A percentile compares a stretch with the other conserved stretches of the same genome.
Conservation (phyloP, 2,797 vertebrate genomes). For the Lutra lutra region DNA sequence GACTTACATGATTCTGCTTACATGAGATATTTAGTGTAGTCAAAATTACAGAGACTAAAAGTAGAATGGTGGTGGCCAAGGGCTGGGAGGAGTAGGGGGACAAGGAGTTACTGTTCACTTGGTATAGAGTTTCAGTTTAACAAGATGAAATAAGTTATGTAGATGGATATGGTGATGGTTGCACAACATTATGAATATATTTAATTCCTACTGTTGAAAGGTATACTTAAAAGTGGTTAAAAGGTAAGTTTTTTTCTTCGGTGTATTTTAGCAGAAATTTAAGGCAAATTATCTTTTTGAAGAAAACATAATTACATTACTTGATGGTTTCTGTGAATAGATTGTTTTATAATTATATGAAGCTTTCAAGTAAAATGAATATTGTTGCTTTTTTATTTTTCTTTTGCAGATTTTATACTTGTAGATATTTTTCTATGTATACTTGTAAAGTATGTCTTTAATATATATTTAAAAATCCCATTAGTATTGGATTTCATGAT, state of each 20-base stretch:
- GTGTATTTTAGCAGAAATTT: background rate
- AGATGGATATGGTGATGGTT: background rate
- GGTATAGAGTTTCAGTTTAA: background rate
- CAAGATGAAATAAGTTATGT: background rate
- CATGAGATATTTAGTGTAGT: background rate
- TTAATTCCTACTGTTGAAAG: background rate
- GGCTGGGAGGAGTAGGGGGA: background rate
- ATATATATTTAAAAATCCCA: background rate
- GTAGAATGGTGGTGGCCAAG: background rate
- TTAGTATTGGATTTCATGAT: background rate
- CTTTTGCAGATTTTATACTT: background rate
- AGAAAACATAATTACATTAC: background rate
- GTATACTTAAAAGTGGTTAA: background rate
- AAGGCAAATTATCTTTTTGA: background rate
- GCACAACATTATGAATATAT: background rate
- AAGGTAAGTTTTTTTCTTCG: background rate
- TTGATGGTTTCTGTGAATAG: background rate
- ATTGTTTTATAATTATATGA: constrained; percentile 7
- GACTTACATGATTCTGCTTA: background rate
- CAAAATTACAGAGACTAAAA: background rate
- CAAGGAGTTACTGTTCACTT: background rate
- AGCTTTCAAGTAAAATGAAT: constrained; percentile 8
- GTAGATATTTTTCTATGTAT: background rate
- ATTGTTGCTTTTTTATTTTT: constrained; percentile 17
- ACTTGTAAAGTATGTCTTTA: constrained; percentile 32